Evolutionary conservation across 2,888 invertebrate species (phyloP).

Genomic region (Rotaria magnacalcarata): DNA sequence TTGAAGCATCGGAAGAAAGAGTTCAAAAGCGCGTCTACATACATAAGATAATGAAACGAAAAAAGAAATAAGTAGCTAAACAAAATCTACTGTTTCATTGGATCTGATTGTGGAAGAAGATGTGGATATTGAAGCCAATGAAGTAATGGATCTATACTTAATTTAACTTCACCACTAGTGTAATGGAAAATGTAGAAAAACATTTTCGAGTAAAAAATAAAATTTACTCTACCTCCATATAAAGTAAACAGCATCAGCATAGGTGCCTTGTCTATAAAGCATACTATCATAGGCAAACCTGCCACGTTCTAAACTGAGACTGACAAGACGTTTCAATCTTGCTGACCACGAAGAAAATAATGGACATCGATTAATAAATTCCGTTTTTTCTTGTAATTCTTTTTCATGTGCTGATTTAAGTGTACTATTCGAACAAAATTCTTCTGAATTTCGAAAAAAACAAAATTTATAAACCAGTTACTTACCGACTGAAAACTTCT

Average conservation of each 20-base stretch:
- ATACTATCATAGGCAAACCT: slow-evolving; percentile 52
- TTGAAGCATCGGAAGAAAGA: slow-evolving; percentile 18
- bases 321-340: slow-evolving; percentile 56
- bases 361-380: slow-evolving; percentile 54
- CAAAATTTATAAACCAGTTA: slow-evolving; percentile 45
- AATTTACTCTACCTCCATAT: slow-evolving; percentile 52
- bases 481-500: slow-evolving; percentile 54
- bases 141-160: slow-evolving; percentile 51
- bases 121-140: slow-evolving; percentile 54
- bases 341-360: slow-evolving; percentile 56
- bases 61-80: neutral
- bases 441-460: no score
- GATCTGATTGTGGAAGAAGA: slow-evolving; percentile 46
- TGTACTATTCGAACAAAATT: neutral
- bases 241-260: slow-evolving; percentile 54
- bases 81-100: neutral
- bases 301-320: slow-evolving; percentile 57
- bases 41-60: neutral
- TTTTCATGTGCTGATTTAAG: slow-evolving; percentile 52
- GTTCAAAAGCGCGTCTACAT: neutral
- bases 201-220: neutral
- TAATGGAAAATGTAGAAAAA: neutral
- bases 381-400: slow-evolving; percentile 56
- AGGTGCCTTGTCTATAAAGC: slow-evolving; percentile 54
- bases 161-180: slow-evolving; percentile 55